Percentiles rank a stretch among this genome's conserved stretches.
Conservation (phyloP, 2,113 vertebrate genomes). For the Alethe castanea region DNA sequence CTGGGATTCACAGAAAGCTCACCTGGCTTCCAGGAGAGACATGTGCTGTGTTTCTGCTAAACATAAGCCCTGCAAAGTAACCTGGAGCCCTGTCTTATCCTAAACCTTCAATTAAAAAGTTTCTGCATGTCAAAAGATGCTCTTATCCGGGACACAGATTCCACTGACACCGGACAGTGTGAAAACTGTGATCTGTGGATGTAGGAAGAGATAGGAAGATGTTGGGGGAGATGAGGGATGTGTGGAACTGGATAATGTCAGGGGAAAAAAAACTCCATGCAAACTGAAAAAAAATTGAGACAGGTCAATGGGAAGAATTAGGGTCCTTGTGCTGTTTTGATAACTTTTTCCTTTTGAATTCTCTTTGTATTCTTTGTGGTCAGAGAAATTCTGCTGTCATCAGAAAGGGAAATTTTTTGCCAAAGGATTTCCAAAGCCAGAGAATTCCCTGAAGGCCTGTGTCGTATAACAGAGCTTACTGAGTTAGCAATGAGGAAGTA, state of each 20-base stretch:
- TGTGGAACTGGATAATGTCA: background rate
- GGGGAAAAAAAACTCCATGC: background rate
- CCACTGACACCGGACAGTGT: rapidly evolving
- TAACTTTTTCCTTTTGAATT: background rate
- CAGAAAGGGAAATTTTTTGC: background rate
- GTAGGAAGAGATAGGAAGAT: background rate
- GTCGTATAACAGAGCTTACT: background rate
- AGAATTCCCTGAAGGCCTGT: background rate
- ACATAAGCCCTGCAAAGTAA: background rate
- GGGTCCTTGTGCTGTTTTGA: background rate
- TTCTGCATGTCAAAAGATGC: background rate
- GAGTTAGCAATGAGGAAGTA: background rate
- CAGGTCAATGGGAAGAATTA: background rate
- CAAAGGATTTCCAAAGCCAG: background rate
- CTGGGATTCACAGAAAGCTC: background rate
- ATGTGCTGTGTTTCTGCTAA: rapidly evolving
- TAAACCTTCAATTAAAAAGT: background rate
- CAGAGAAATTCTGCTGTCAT: background rate
- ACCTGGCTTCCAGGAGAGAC: background rate
- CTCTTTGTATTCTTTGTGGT: rapidly evolving
- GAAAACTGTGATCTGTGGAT: rapidly evolving
- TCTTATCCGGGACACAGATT: background rate
- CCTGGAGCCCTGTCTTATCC: rapidly evolving
- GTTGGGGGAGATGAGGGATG: background rate
- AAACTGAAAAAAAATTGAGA: background rate